Evolutionary conservation across 2,888 invertebrate genomes (phyloP).

Genomic region (Aethes cnicana): DNA sequence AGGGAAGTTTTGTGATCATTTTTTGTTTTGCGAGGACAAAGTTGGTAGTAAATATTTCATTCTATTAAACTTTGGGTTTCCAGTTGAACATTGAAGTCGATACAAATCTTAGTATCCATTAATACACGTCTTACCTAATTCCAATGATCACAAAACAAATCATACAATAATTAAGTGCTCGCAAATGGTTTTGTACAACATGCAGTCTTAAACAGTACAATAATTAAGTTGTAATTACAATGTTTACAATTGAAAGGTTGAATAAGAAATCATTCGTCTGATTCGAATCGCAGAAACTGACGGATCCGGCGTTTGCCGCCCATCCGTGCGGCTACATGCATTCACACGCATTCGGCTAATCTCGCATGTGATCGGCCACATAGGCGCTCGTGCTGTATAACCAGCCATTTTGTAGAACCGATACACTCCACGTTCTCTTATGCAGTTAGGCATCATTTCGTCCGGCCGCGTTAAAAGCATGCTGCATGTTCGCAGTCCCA

Average conservation of each 20-base stretch:
- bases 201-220: neutral
- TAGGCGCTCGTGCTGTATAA: slow-evolving; percentile 65
- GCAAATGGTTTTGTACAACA: too few relatives aligned
- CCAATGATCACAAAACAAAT: too few relatives aligned
- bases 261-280: slow-evolving; percentile 50
- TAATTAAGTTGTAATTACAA: slow-evolving; percentile 21
- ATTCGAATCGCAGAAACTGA: slow-evolving; percentile 53
- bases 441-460: slow-evolving; percentile 78
- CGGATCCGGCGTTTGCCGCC: slow-evolving; percentile 69
- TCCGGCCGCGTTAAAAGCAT: slow-evolving; percentile 79
- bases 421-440: slow-evolving; percentile 66
- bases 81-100: neutral
- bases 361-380: slow-evolving; percentile 76
- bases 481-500: slow-evolving; percentile 82
- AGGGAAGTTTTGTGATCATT: slow-evolving; percentile 50
- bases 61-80: too few relatives aligned
- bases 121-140: too few relatives aligned
- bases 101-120: too few relatives aligned
- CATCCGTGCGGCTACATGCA: slow-evolving; percentile 72
- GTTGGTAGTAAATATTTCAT: slow-evolving; percentile 11
- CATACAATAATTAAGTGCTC: too few relatives aligned
- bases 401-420: slow-evolving; percentile 76
- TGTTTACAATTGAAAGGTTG: slow-evolving; percentile 34
- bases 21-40: slow-evolving; percentile 32
- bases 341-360: slow-evolving; percentile 80